Evolutionary conservation across 2,888 invertebrate species (phyloP).

Genomic region (Cynaeus angustus): DNA sequence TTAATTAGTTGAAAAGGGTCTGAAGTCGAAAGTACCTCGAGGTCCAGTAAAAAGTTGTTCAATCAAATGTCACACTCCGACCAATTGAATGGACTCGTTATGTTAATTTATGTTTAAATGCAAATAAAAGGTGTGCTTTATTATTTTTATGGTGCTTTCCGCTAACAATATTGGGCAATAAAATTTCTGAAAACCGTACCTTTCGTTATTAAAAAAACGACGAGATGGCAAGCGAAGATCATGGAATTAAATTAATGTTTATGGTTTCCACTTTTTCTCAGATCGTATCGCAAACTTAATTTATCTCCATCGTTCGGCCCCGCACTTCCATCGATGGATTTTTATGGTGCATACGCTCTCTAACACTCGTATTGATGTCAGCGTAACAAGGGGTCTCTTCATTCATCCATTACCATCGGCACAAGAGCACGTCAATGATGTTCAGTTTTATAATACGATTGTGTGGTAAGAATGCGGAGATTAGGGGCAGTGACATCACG

Average conservation of each 20-base stretch:
- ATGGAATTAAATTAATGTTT: slow-evolving; percentile 36
- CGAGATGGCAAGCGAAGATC: slow-evolving; percentile 22
- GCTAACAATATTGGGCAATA: slow-evolving; percentile 35
- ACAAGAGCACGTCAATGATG: slow-evolving; percentile 39
- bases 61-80: not conserved
- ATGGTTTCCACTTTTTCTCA: slow-evolving; percentile 29
- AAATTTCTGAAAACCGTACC: slow-evolving; percentile 29
- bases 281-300: slow-evolving; percentile 31
- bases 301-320: slow-evolving; percentile 12
- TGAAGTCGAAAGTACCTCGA: not conserved
- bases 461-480: slow-evolving; percentile 50
- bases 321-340: slow-evolving; percentile 22
- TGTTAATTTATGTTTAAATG: slow-evolving; percentile 38
- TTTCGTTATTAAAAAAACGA: slow-evolving; percentile 8
- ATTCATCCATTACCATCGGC: slow-evolving; percentile 37
- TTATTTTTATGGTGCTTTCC: slow-evolving; percentile 36
- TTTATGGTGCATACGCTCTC: slow-evolving; percentile 17
- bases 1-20: slow-evolving; percentile 32
- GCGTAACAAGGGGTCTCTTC: slow-evolving; percentile 30
- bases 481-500: slow-evolving; percentile 47
- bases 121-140: slow-evolving; percentile 43
- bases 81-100: slow-evolving; percentile 38
- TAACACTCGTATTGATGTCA: slow-evolving; percentile 31
- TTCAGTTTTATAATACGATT: slow-evolving; percentile 47
- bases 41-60: not conserved